These are phyloP conservation scores for Tanypteryx hageni DNA, from an alignment of 2,888 invertebrate species.

Conservation along the genomic window DNA sequence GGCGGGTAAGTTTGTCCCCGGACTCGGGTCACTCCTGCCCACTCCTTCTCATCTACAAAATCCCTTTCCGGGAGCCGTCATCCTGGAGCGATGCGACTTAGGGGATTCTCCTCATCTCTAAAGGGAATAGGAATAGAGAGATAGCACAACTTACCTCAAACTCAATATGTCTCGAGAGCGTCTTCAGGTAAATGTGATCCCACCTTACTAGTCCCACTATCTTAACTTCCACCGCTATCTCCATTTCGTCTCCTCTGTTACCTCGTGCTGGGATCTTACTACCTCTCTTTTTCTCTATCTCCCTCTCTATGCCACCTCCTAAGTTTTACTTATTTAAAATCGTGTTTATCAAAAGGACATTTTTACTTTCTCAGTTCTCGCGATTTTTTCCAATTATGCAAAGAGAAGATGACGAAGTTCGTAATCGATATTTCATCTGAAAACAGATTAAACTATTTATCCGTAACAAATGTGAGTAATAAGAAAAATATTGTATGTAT, in stretches of 20 bases:
- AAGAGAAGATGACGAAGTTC: too few species aligned
- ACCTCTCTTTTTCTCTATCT: too few species aligned
- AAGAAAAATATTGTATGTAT: too few species aligned
- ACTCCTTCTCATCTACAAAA: not conserved
- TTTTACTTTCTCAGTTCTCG: too few species aligned
- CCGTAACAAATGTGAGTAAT: too few species aligned
- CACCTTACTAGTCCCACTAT: not conserved
- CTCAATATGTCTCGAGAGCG: constrained; percentile 1
- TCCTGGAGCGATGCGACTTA: constrained; percentile 16
- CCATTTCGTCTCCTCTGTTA: constrained; percentile 2
- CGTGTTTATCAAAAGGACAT: too few species aligned
- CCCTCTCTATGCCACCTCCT: too few species aligned
- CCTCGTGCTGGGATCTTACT: too few species aligned
- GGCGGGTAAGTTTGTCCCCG: not conserved
- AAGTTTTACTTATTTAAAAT: too few species aligned
- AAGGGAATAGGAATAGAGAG: not conserved
- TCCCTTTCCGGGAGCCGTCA: not conserved
- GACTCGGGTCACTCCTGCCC: not conserved
- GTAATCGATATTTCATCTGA: too few species aligned
- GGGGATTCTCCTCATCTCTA: not conserved
- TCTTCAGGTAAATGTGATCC: constrained; percentile 24
- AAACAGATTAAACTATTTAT: too few species aligned
- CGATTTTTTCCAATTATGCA: too few species aligned
- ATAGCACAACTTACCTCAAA: not conserved
- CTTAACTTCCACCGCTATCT: not conserved